phyloP scores from a whole-genome alignment of 2,113 vertebrate genomes.

The Phaetusa simplex region DNA sequence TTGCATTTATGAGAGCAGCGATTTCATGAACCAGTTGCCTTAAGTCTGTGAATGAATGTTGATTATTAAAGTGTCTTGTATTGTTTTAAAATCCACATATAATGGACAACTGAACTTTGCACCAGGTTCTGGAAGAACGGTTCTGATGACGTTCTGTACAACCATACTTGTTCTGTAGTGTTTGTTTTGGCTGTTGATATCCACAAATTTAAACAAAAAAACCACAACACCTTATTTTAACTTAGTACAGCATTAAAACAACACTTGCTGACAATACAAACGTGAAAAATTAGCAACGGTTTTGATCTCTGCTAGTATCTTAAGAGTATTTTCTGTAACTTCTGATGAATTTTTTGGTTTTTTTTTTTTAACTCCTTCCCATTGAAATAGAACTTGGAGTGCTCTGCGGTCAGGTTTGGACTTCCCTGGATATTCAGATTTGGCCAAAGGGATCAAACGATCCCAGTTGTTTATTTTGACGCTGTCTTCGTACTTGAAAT shows the following conservation, averaged over 20 bases:
- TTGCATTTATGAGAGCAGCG: slow-evolving; percentile 45
- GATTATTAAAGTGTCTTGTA: slow-evolving; percentile 68
- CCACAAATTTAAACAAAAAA: neutral
- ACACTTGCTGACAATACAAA: neutral
- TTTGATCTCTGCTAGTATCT: neutral
- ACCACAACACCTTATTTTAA: neutral
- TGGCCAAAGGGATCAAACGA: slow-evolving; percentile 1
- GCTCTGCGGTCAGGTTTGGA: neutral
- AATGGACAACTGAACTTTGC: slow-evolving; percentile 63
- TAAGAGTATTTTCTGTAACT: neutral
- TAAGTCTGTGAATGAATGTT: slow-evolving; percentile 80
- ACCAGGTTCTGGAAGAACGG: neutral
- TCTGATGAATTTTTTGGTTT: neutral
- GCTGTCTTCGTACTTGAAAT: slow-evolving; percentile 50
- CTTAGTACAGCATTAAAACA: neutral
- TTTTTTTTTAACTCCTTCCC: neutral
- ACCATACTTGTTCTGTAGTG: neutral
- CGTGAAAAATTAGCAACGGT: neutral
- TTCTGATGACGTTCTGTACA: neutral
- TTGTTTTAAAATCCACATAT: slow-evolving; percentile 35
- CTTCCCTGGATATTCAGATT: neutral
- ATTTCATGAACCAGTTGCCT: slow-evolving; percentile 77
- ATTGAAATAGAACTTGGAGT: neutral
- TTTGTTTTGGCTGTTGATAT: neutral
- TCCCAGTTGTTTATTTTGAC: neutral